Conservation (phyloP, 2,888 invertebrate genomes). For the Latrodectus elegans region DNA sequence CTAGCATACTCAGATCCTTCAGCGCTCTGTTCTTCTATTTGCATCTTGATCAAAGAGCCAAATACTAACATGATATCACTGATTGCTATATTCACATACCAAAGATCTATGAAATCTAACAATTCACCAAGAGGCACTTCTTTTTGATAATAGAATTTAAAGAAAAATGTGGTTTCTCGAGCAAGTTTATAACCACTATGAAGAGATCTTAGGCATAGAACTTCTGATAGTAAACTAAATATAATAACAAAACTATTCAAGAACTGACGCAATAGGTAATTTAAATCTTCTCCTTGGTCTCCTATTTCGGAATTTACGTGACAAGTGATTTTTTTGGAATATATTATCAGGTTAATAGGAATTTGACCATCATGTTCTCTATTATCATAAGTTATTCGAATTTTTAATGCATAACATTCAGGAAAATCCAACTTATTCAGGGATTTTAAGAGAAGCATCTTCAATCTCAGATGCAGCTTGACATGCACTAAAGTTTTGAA, state of each 20-base stretch:
- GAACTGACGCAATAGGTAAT: constrained; percentile 63
- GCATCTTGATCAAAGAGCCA: constrained; percentile 94
- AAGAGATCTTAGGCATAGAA: constrained; percentile 92
- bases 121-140: constrained; percentile 85
- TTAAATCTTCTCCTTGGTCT: constrained; percentile 39
- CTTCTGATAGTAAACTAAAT: constrained; percentile 81
- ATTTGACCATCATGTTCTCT: constrained; percentile 96
- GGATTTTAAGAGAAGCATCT: constrained; percentile 92
- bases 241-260: constrained; percentile 75
- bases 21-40: constrained; percentile 88
- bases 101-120: constrained; percentile 93
- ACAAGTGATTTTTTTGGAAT: constrained; percentile 85
- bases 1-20: constrained; percentile 93
- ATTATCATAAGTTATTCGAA: constrained; percentile 85
- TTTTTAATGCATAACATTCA: constrained; percentile 91
- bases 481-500: constrained; percentile 87
- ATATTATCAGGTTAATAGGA: constrained; percentile 85
- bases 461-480: constrained; percentile 84
- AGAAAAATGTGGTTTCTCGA: constrained; percentile 79
- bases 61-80: constrained; percentile 94
- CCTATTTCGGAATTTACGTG: constrained; percentile 84
- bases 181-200: constrained; percentile 87
- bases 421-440: constrained; percentile 91
- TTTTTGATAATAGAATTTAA: constrained; percentile 81
- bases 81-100: constrained; percentile 97